These are phyloP conservation scores for Microctenopoma steveboyesi DNA, from an alignment of 2,797 vertebrate species.

Conservation along the genomic window DNA sequence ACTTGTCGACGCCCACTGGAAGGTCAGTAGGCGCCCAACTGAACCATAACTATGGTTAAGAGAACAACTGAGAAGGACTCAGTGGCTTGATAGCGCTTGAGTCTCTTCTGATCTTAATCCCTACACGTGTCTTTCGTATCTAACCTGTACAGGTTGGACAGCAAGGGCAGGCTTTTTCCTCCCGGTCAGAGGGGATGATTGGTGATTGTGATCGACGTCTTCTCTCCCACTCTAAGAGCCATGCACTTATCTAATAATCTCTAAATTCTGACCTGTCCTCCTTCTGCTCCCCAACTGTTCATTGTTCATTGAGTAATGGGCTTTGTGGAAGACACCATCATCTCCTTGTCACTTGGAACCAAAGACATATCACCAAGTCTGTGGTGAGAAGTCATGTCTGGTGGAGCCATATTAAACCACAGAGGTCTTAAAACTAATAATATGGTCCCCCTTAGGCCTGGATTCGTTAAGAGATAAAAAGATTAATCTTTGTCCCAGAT, in stretches of 20 bases:
- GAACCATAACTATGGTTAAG: no score
- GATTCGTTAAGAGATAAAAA: conserved; percentile 65
- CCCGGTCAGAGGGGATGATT: no score
- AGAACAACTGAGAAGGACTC: no score
- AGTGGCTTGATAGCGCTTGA: no score
- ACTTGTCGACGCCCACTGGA: no score
- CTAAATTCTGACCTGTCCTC: conserved; percentile 32
- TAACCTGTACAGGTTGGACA: no score
- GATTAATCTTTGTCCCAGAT: conserved; percentile 71
- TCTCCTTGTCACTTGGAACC: conserved; percentile 32
- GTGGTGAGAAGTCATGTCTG: conserved; percentile 55
- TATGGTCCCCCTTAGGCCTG: conserved; percentile 62
- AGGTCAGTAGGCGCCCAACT: no score
- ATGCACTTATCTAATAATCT: conserved; percentile 31
- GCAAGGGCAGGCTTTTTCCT: no score
- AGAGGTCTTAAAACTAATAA: conserved; percentile 69
- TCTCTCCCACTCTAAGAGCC: no score
- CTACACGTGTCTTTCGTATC: no score
- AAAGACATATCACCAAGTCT: conserved; percentile 50
- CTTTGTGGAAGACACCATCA: conserved; percentile 28
- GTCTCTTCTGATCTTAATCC: no score
- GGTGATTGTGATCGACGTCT: no score
- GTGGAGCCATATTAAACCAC: conserved; percentile 60
- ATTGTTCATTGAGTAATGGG: conserved; percentile 56
- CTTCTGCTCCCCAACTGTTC: conserved; percentile 44